phyloP scores from a whole-genome alignment of 53 echinoderm and acorn worm species.

The Echinarachnius parma region DNA sequence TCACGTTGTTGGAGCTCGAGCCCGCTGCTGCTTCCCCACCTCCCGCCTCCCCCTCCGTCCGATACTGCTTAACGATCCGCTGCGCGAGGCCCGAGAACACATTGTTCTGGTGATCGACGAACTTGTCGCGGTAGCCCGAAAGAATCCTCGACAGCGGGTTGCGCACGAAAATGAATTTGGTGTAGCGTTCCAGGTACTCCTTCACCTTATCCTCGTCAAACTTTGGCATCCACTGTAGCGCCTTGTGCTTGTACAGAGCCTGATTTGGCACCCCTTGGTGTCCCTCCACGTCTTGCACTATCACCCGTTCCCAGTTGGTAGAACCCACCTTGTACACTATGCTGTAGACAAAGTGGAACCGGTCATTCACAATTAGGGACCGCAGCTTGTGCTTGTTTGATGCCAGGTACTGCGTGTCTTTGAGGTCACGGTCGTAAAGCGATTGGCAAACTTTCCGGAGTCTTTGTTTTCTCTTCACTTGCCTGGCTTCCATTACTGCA shows the following conservation, averaged over 20 bases:
- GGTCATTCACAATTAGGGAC: conserved; percentile 74
- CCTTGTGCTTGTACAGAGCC: conserved; percentile 75
- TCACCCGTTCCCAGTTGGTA: conserved; percentile 90
- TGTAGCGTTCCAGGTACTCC: conserved; percentile 54
- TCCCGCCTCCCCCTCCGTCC: conserved; percentile 38
- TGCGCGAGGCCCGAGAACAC: conserved; percentile 62
- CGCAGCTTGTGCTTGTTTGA: conserved; percentile 56
- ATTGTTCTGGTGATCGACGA: conserved; percentile 76
- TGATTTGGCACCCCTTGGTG: conserved; percentile 82
- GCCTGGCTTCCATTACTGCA: conserved; percentile 51
- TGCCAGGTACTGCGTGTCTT: conserved; percentile 46
- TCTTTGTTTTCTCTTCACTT: conserved; percentile 42
- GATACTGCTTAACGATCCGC: conserved; percentile 56
- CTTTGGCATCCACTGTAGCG: conserved; percentile 76
- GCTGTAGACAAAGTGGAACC: conserved; percentile 74
- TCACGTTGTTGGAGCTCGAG: conserved; percentile 49
- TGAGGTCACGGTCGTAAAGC: conserved; percentile 43
- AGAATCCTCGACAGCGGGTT: conserved; percentile 82
- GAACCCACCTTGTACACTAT: conserved; percentile 95
- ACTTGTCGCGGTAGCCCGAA: conserved; percentile 85
- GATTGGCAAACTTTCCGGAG: conserved; percentile 54
- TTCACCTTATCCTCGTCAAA: conserved; percentile 47
- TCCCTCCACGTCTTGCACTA: conserved; percentile 80
- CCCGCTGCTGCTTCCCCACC: conserved; percentile 7
- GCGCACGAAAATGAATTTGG: conserved; percentile 76